Percentiles rank a stretch among this genome's conserved stretches.
Evolutionary conservation across 1,140 invertebrate species (phyloP).

Genomic region (Leptinotarsa undecemlineata): DNA sequence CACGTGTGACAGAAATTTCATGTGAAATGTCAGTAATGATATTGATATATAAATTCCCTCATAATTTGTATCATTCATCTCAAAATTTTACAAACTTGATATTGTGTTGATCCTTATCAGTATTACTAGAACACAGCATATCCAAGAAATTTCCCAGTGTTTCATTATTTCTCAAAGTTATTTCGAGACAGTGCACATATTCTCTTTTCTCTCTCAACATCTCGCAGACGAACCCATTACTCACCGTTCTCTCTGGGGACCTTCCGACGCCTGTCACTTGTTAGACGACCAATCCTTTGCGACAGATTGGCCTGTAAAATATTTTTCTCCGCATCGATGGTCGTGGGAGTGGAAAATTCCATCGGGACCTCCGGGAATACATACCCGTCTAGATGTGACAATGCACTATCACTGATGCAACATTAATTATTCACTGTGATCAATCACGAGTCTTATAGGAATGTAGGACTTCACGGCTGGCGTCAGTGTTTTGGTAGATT

Average conservation of each 20-base stretch:
- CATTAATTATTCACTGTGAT: slow-evolving; percentile 39
- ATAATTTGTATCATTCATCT: no score
- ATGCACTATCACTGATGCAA: slow-evolving; percentile 41
- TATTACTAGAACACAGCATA: no score
- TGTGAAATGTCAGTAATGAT: no score
- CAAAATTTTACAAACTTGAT: no score
- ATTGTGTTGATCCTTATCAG: no score
- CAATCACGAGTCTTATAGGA: no score
- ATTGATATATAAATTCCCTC: no score
- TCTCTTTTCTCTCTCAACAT: neutral
- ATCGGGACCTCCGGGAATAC: neutral
- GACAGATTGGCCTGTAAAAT: slow-evolving; percentile 49
- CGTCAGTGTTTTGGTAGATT: no score
- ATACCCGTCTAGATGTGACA: slow-evolving; percentile 39
- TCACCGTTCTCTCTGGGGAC: slow-evolving; percentile 42
- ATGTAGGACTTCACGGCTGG: no score
- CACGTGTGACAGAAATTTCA: no score
- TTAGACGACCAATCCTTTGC: slow-evolving; percentile 47
- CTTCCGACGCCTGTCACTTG: slow-evolving; percentile 45
- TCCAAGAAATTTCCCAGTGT: no score
- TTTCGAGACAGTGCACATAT: neutral
- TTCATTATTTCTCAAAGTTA: neutral
- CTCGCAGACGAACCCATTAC: slow-evolving; percentile 46
- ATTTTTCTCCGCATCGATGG: slow-evolving; percentile 41
- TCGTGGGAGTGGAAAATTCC: neutral